Evolutionary conservation across 2,113 vertebrate species (phyloP).

Genomic region (Clarias magur): DNA sequence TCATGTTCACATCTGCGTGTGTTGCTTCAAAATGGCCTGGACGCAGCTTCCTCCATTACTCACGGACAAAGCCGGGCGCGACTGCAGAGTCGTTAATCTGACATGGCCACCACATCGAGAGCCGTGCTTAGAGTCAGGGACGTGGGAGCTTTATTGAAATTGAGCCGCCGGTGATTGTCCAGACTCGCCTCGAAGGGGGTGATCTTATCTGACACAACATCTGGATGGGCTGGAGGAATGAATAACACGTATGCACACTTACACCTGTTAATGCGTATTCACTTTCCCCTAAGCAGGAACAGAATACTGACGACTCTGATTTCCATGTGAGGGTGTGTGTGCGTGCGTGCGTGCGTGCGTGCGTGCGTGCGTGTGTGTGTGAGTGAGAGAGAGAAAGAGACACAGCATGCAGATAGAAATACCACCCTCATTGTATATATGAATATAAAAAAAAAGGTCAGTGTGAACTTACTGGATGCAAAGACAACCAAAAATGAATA

Average conservation of each 20-base stretch:
- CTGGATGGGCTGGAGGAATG: background rate
- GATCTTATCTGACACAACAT: slow-evolving; percentile 11
- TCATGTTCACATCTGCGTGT: background rate
- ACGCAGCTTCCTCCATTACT: slow-evolving; percentile 3
- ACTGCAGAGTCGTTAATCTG: slow-evolving; percentile 9
- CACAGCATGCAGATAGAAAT: background rate
- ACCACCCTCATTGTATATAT: background rate
- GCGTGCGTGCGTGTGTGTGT: background rate
- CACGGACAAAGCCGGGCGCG: background rate
- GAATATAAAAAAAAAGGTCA: background rate
- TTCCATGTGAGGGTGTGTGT: background rate
- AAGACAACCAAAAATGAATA: slow-evolving; percentile 28
- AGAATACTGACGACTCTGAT: slow-evolving; percentile 8
- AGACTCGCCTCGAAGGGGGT: background rate
- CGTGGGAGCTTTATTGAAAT: slow-evolving; percentile 21
- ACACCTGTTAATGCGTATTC: slow-evolving; percentile 9
- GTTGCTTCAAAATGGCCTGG: background rate
- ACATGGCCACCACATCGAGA: background rate
- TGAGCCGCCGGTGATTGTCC: background rate
- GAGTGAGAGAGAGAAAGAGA: background rate
- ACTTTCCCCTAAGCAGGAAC: background rate
- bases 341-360: background rate
- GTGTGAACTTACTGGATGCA: background rate
- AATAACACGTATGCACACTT: background rate
- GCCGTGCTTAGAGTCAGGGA: background rate